Evolutionary conservation across 2,797 vertebrate genomes (phyloP).

Genomic region (Microctenopoma steveboyesi): DNA sequence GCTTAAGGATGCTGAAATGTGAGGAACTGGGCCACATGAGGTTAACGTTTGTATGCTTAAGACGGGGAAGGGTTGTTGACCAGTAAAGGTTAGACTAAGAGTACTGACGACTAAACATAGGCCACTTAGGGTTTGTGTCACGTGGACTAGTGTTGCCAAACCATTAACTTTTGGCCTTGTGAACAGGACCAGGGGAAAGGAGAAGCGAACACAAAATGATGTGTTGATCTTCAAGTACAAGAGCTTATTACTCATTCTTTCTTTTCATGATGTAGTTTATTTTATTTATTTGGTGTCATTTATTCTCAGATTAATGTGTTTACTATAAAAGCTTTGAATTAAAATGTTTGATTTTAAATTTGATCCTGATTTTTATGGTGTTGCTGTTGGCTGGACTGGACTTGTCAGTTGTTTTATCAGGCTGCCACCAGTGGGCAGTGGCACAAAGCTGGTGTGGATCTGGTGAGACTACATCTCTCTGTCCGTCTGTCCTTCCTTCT

Average conservation of each 20-base stretch:
- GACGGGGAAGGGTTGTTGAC: slow-evolving; percentile 58
- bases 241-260: slow-evolving; percentile 2
- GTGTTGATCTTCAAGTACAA: slow-evolving; percentile 1
- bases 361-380: background rate
- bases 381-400: slow-evolving; percentile 38
- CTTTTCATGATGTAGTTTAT: background rate
- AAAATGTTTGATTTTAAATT: background rate
- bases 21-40: slow-evolving; percentile 46
- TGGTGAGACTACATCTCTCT: slow-evolving; percentile 48
- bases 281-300: background rate
- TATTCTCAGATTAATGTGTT: background rate
- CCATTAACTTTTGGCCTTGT: slow-evolving; percentile 69
- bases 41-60: slow-evolving; percentile 64
- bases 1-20: slow-evolving; percentile 53
- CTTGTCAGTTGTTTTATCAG: slow-evolving; percentile 81
- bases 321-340: slow-evolving; percentile 8
- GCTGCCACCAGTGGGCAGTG: slow-evolving; percentile 87
- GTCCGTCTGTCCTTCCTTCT: slow-evolving; percentile 41
- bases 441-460: slow-evolving; percentile 79
- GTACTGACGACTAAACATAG: slow-evolving; percentile 40
- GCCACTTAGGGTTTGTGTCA: slow-evolving; percentile 51
- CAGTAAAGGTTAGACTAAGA: slow-evolving; percentile 41
- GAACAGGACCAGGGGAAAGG: slow-evolving; percentile 54
- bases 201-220: slow-evolving; percentile 36
- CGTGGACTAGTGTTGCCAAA: slow-evolving; percentile 37